Percentiles rank a stretch among this genome's conserved stretches.
phyloP scores from a whole-genome alignment of 2,888 invertebrate genomes.

The Melinopterus prodromus region DNA sequence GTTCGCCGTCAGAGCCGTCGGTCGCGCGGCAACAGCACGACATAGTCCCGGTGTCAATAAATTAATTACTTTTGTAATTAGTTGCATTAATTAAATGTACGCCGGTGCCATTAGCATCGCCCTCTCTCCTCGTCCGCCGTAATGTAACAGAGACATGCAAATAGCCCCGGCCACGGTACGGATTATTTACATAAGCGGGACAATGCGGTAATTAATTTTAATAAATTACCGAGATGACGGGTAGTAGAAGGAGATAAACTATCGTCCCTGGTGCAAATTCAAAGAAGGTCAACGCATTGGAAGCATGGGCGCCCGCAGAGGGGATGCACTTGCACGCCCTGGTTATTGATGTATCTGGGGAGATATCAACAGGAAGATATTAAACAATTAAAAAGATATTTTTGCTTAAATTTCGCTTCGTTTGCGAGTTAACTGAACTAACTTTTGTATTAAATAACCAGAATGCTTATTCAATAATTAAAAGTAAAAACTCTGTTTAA shows the following conservation, averaged over 20 bases:
- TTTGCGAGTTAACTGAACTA: no score
- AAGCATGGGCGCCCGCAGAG: no score
- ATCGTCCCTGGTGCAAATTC: no score
- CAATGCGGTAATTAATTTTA: background rate
- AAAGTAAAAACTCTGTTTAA: no score
- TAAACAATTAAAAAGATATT: no score
- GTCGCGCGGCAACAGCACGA: slow-evolving; percentile 9
- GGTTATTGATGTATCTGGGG: no score
- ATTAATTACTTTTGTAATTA: slow-evolving; percentile 24
- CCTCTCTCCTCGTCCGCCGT: background rate
- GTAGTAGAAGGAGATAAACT: background rate
- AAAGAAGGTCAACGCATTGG: no score
- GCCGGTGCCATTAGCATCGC: slow-evolving; percentile 10
- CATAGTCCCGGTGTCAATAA: slow-evolving; percentile 23
- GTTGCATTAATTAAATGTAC: slow-evolving; percentile 34
- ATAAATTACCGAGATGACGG: background rate
- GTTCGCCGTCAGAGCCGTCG: background rate
- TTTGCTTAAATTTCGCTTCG: no score
- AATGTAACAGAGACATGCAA: slow-evolving; percentile 4
- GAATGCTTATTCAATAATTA: no score
- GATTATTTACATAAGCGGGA: background rate
- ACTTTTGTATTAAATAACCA: no score
- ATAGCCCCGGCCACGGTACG: background rate
- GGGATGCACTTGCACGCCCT: no score
- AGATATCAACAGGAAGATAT: no score